Percentiles rank a stretch among this genome's conserved stretches.
phyloP scores from a whole-genome alignment of 2,113 vertebrate genomes.

The Circaetus gallicus region DNA sequence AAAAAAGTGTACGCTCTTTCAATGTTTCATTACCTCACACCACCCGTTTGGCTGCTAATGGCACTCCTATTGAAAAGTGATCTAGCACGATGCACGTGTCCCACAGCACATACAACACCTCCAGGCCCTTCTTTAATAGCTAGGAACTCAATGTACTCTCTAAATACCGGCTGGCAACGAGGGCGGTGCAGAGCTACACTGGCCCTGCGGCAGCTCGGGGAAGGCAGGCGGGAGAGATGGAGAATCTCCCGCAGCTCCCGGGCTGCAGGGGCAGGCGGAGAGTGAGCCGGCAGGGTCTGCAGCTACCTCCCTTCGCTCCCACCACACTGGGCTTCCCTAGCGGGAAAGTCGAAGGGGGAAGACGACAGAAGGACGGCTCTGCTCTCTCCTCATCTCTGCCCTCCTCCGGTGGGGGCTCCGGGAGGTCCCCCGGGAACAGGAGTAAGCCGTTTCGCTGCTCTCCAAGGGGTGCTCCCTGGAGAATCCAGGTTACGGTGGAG shows the following conservation, averaged over 20 bases:
- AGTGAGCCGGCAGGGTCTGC: background rate
- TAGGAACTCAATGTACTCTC: background rate
- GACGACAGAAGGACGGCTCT: background rate
- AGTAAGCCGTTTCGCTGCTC: accelerated
- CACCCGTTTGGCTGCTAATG: background rate
- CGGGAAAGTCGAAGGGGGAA: background rate
- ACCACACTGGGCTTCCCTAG: accelerated
- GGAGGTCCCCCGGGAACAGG: background rate
- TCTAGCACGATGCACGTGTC: background rate
- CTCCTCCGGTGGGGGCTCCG: accelerated
- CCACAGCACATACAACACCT: background rate
- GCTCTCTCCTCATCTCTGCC: background rate
- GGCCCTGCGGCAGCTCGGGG: background rate
- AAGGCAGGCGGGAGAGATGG: background rate
- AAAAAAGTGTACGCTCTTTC: background rate
- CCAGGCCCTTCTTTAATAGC: background rate
- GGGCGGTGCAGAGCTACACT: background rate
- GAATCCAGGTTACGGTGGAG: background rate
- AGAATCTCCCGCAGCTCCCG: accelerated
- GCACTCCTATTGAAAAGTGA: background rate
- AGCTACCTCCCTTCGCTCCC: accelerated
- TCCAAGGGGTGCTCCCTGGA: background rate
- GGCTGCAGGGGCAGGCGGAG: background rate
- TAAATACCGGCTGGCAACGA: background rate
- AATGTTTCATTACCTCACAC: background rate